These are phyloP conservation scores for Atrichornis clamosus DNA, from an alignment of 2,113 vertebrate species.

Conservation along the genomic window DNA sequence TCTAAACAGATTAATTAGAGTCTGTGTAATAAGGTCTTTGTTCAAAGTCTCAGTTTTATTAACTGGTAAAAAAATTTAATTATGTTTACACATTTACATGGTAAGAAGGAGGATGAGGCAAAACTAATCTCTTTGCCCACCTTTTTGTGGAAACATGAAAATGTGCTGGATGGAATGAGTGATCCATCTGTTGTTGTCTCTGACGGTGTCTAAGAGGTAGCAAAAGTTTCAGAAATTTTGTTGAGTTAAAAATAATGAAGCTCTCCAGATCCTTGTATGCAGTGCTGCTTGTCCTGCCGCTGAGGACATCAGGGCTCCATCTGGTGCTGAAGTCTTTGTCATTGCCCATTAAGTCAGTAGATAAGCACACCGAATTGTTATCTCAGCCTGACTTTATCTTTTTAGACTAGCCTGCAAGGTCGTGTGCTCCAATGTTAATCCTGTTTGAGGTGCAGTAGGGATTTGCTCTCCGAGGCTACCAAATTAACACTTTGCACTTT, in stretches of 20 bases:
- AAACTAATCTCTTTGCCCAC: background rate
- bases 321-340: background rate
- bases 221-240: background rate
- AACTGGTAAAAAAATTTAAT: background rate
- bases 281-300: background rate
- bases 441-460: background rate
- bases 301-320: background rate
- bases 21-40: background rate
- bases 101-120: background rate
- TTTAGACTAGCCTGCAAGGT: background rate
- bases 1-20: background rate
- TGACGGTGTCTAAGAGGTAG: background rate
- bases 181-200: background rate
- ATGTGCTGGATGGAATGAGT: background rate
- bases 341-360: background rate
- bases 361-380: rapidly evolving
- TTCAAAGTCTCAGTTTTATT: background rate
- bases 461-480: background rate
- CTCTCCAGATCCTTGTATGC: background rate
- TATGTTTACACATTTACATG: background rate
- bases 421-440: background rate
- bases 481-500: background rate
- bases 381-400: background rate
- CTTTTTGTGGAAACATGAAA: background rate
- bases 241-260: background rate